A percentile compares a stretch with the other conserved stretches of the same genome.
Evolutionary conservation across 2,888 invertebrate genomes (phyloP).

Genomic region (Coenonympha arcania): DNA sequence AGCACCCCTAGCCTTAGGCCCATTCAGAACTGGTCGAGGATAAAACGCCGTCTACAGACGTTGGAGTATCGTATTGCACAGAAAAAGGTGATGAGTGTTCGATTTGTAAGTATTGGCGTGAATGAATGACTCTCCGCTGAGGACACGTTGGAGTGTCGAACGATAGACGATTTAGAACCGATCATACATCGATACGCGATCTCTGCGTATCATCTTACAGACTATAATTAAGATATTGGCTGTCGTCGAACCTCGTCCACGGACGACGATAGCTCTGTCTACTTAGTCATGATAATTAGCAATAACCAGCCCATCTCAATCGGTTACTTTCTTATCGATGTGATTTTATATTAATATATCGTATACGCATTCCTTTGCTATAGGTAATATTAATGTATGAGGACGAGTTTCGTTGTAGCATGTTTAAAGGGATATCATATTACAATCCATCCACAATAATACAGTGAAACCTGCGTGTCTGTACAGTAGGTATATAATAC

Average conservation of each 20-base stretch:
- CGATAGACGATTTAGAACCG: conserved; percentile 36
- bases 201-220: conserved; percentile 46
- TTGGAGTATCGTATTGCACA: conserved; percentile 68
- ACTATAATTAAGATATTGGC: conserved; percentile 45
- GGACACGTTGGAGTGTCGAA: conserved; percentile 43
- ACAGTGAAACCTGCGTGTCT: too few relatives aligned
- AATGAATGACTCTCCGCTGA: conserved; percentile 51
- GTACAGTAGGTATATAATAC: too few relatives aligned
- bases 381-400: neutral
- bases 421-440: conserved; percentile 1
- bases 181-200: conserved; percentile 42
- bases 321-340: conserved; percentile 12
- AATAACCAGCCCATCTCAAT: conserved; percentile 4
- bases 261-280: conserved; percentile 5
- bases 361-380: neutral
- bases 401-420: neutral
- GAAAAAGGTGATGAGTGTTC: conserved; percentile 68
- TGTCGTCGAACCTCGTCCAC: conserved; percentile 20
- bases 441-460: neutral
- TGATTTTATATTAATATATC: neutral
- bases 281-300: conserved; percentile 20
- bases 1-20: conserved; percentile 40
- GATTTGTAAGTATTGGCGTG: conserved; percentile 52
- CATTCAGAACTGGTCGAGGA: conserved; percentile 65
- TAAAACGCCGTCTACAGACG: conserved; percentile 59